Evolutionary conservation across 2,113 vertebrate genomes (phyloP).

Genomic region (Opisthocomus hoazin): DNA sequence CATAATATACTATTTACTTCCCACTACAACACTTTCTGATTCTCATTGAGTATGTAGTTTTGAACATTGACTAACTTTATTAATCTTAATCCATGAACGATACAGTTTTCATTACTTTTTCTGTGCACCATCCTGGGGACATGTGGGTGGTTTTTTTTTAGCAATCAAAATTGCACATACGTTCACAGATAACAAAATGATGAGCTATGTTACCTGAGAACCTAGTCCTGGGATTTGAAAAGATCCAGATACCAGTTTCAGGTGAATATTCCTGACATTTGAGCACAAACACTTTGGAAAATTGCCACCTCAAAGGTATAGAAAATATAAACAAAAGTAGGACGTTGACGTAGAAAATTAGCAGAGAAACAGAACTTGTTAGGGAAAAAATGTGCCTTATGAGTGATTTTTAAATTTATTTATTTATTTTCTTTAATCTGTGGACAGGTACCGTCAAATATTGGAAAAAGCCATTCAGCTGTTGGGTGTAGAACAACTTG

Average conservation of each 20-base stretch:
- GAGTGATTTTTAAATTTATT: neutral
- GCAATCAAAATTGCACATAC: neutral
- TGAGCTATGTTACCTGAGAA: neutral
- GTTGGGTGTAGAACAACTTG: constrained; percentile 87
- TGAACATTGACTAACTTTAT: neutral
- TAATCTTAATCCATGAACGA: neutral
- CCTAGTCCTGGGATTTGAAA: neutral
- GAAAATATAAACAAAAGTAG: neutral
- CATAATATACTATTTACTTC: neutral
- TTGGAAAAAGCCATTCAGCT: constrained; percentile 95
- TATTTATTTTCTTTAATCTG: neutral
- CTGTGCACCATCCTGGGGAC: rapidly evolving
- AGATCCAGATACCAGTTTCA: neutral
- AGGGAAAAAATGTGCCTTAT: neutral
- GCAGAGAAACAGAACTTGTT: neutral
- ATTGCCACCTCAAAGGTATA: neutral
- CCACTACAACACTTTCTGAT: neutral
- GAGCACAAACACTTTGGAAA: neutral
- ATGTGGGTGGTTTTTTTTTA: neutral
- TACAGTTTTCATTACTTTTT: neutral
- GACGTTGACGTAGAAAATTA: neutral
- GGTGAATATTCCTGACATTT: neutral
- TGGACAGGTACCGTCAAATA: constrained; percentile 90
- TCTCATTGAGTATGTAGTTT: neutral
- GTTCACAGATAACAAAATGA: neutral